Evolutionary conservation across 2,888 invertebrate genomes (phyloP).

Genomic region (Oithona nana): DNA sequence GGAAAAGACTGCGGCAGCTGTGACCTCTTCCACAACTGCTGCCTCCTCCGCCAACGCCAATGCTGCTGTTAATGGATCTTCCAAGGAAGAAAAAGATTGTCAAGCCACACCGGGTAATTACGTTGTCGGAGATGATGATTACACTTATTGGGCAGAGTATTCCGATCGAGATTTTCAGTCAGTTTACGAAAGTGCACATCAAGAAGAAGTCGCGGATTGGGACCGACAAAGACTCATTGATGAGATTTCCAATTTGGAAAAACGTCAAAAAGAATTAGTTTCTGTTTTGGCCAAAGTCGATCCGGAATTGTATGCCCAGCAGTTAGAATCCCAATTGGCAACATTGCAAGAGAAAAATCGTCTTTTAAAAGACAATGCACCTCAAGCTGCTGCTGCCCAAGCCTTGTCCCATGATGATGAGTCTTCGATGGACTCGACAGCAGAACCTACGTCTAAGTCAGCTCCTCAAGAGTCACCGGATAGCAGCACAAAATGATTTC

Average conservation of each 20-base stretch:
- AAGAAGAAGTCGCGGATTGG: slow-evolving; percentile 13
- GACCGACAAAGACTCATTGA: neutral
- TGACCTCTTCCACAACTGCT: neutral
- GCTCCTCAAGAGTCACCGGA: neutral
- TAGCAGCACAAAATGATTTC: neutral
- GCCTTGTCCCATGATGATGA: no score
- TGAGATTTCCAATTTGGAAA: slow-evolving; percentile 10
- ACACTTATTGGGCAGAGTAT: slow-evolving; percentile 14
- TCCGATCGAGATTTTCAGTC: slow-evolving; percentile 14
- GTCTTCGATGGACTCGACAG: no score
- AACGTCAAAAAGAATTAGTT: slow-evolving; percentile 5
- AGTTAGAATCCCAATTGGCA: slow-evolving; percentile 6
- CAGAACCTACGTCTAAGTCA: neutral
- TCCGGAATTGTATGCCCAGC: slow-evolving; percentile 12
- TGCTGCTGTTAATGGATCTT: no score
- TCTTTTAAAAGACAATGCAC: neutral
- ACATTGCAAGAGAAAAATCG: slow-evolving; percentile 14
- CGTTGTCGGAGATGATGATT: slow-evolving; percentile 2
- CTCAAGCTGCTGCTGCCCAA: neutral
- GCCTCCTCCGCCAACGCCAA: neutral
- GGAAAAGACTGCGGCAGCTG: neutral
- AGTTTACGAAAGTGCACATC: slow-evolving; percentile 15
- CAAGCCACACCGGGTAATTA: neutral
- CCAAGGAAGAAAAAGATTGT: neutral
- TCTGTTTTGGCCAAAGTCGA: slow-evolving; percentile 5